Base-by-base conservation (phyloP, 2,888 invertebrate genomes). In the Tineola bisselliella region DNA sequence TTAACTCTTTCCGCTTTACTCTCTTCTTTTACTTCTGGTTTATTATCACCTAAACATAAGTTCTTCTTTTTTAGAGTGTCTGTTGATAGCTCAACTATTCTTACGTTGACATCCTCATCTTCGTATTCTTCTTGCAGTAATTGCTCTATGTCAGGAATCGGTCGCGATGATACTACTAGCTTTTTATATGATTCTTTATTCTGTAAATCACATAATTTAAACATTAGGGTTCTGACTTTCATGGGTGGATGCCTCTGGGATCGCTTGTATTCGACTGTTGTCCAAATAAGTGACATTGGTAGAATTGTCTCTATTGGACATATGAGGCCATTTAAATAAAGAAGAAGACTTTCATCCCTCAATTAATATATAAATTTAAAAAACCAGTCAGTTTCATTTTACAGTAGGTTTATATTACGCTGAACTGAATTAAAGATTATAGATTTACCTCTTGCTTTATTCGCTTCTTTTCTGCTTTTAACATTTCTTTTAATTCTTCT, bases 51-150 rank as follows among this genome's bases (percentile, higher is more conserved):
- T 63, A 94, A 92, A 75, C 92, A 91, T 69, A 92, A 89, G 67
- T 90, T 90, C 70, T 89, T 89, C 62, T 91, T 88, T n/a, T 92
- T 90, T 48, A 94, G 79, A 60, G 92, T 91, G 63, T 90, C 90
- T 44, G 92, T 83, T 15, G 93, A 91, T 8, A 95, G 77, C 72
- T 94, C 93, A 0, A 92, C 88, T 63, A 95, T 91, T 84, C 92
- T 93, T 0, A 95, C 93, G 65, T 91, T 92, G 0, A 93, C 93
- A 73, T 92, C 91, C 44, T 92, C 92, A 67, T 93, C 91, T 75
- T 94, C 92, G 76, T 92, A 93, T 69, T 93, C 91, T 54, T 93
- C 90, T 68, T 90, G 87, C 5, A 92, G 76, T 61, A 92, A 76
- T 67, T 92, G 87, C 70, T 92, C 91, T 65, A 93, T 77, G 70